Evolutionary conservation across 2,797 vertebrate genomes (phyloP), one percentile per base, ranked within the genome.

Genomic region (Peromyscus attwateri): DNA sequence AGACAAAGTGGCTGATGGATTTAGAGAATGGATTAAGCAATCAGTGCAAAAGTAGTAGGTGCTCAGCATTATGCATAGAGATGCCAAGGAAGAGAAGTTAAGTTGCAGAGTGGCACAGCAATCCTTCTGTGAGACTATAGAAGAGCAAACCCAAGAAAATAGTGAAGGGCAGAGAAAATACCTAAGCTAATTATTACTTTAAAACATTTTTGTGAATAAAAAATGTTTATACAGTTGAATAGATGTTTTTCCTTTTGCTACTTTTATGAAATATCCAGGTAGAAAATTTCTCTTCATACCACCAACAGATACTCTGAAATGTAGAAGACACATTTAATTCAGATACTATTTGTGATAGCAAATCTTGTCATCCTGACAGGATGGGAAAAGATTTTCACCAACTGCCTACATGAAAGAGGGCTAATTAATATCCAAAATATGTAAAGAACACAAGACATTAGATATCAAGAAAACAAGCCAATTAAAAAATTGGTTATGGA

Each of bases 131-230:
- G 46, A 87, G 57, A 94, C 68, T n/a, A 3, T 60, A 95, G 87
- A 92, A 92, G 81, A 49, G 34, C 34, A 95, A 89, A 81, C 71
- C 37, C 29, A 25, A 91, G 52, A 81, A 70, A 88, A 95, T 93
- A 96, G 37, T 31, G 43, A 75, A 60, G 27, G 29, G 43, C 10
- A 93, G 80, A 37, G 14, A 89, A 94, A 92, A 87, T 14, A 81
- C 34, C 60, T 49, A 79, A 94, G 70, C 17, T 87, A 40, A 64
- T 64, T 29, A 92, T 95, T 75, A 76, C 52, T 80, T 79, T 0
- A 97, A 97, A 90, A 57, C 3, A 23, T 70, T 70, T 89, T 89
- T 70, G 19, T 91, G 49, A 62, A 23, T 79, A 95, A 96, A 60
- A 91, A 60, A 16, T 46, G 16, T 91, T 94, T 79, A 93, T 68